Evolutionary conservation across 2,797 vertebrate species (phyloP), one percentile per base, ranked within the genome.

Genomic region (Hybognathus amarus): DNA sequence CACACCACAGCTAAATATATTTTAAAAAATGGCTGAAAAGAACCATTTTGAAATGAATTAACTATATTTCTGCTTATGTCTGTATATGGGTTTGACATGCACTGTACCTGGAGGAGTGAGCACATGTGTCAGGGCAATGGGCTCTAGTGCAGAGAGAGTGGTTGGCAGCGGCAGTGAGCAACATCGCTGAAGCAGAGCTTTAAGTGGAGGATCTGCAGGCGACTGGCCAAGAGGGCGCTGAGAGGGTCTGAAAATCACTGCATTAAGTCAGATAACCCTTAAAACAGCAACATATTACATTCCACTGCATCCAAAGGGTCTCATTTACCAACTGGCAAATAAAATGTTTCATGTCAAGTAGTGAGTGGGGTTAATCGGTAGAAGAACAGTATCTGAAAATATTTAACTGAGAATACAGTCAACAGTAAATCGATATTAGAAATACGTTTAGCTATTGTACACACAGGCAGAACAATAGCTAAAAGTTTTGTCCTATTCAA

Each of bases 131-230:
- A 96, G 91, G 47, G 94, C 91, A 13, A 94, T 7, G 82, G 92
- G 92, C 87, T 94, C 94, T 85, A 95, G 83, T 47, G 93, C 94
- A 76, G 94, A 91, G 0, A 95, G 94, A 2, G 94, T 94, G 88
- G 93, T 95, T 89, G 96, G 94, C 6, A 97, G 92, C 1, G 96
- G 95, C 50, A 97, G 91, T 0, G 96, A 97, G 50, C 93, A 93
- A 82, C 96, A 97, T 81, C 96, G 94, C 91, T 97, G 96, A 85
- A 97, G 93, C 4, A 96, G 92, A 1, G 86, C 93, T 92, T 95
- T 96, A 87, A 95, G 93, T 0, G 96, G 94, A 50, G 96, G 93
- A 63, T 96, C 93, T 68, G 90, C 90, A 0, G 96, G 94, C n/a
- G 93, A 95, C 56, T 95, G 93, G 66, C 96, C 93, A 11, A 90